These are phyloP conservation scores for Apamea sordens DNA, from an alignment of 2,888 invertebrate genomes.

Conservation along the genomic window DNA sequence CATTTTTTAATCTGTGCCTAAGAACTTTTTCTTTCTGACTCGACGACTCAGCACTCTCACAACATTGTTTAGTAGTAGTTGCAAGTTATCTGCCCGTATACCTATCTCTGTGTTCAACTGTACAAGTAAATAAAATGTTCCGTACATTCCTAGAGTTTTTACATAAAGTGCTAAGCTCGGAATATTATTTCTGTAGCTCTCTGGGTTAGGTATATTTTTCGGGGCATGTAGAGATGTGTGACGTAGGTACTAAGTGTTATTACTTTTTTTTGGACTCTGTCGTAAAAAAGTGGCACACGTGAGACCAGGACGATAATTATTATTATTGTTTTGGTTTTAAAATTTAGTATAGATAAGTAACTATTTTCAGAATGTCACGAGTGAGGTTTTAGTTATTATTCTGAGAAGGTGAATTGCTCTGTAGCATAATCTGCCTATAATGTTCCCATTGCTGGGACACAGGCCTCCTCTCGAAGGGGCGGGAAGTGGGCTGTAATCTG, in stretches of 20 bases:
- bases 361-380: too few relatives aligned
- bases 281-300: neutral
- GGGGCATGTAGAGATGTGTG: slow-evolving; percentile 2
- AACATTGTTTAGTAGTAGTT: neutral
- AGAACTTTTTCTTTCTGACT: too few relatives aligned
- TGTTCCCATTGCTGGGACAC: too few relatives aligned
- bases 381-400: too few relatives aligned
- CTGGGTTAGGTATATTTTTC: slow-evolving; percentile 4
- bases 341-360: too few relatives aligned
- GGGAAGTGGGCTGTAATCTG: too few relatives aligned
- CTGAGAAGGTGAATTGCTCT: too few relatives aligned
- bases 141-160: slow-evolving; percentile 20
- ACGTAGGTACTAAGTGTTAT: slow-evolving; percentile 20
- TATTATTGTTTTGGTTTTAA: too few relatives aligned
- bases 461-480: too few relatives aligned
- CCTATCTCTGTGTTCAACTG: neutral
- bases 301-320: too few relatives aligned
- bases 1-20: neutral
- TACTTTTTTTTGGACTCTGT: slow-evolving; percentile 7
- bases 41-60: too few relatives aligned
- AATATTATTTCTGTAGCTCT: slow-evolving; percentile 20
- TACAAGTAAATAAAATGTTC: slow-evolving; percentile 29
- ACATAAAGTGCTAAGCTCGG: slow-evolving; percentile 23
- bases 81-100: neutral
- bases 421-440: too few relatives aligned